phyloP scores from a whole-genome alignment of 2,888 invertebrate genomes.

The Ophion ellenae region DNA sequence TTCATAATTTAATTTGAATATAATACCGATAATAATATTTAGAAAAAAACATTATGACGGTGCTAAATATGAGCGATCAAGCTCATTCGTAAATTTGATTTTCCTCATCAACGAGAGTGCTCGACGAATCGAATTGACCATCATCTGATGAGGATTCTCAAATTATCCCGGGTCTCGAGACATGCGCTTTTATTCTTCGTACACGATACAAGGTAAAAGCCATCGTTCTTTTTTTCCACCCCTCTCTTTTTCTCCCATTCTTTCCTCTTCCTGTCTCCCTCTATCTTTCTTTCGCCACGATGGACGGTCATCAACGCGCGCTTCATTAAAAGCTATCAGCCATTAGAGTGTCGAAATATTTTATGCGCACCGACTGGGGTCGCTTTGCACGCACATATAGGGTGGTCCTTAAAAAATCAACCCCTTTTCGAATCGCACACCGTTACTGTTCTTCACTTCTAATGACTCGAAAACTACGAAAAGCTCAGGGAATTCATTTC shows the following conservation, averaged over 20 bases:
- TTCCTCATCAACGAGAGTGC: slow-evolving; percentile 29
- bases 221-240: slow-evolving; percentile 28
- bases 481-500: too few species aligned
- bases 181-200: slow-evolving; percentile 31
- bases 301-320: slow-evolving; percentile 65
- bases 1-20: too few species aligned
- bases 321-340: slow-evolving; percentile 79
- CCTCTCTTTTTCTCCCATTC: too few species aligned
- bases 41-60: not conserved
- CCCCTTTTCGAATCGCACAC: not conserved
- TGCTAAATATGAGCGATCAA: not conserved
- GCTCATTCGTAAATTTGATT: slow-evolving; percentile 30
- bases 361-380: slow-evolving; percentile 76
- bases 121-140: slow-evolving; percentile 16
- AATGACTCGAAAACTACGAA: too few species aligned
- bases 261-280: slow-evolving; percentile 32
- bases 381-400: slow-evolving; percentile 51
- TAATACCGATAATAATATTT: too few species aligned
- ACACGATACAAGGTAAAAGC: slow-evolving; percentile 17
- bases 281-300: slow-evolving; percentile 27
- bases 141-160: slow-evolving; percentile 18
- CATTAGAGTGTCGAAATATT: slow-evolving; percentile 80
- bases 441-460: too few species aligned
- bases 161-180: slow-evolving; percentile 21
- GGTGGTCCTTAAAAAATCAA: not conserved